Conservation (phyloP, 2,888 invertebrate genomes). For the Apocheima hispidaria region DNA sequence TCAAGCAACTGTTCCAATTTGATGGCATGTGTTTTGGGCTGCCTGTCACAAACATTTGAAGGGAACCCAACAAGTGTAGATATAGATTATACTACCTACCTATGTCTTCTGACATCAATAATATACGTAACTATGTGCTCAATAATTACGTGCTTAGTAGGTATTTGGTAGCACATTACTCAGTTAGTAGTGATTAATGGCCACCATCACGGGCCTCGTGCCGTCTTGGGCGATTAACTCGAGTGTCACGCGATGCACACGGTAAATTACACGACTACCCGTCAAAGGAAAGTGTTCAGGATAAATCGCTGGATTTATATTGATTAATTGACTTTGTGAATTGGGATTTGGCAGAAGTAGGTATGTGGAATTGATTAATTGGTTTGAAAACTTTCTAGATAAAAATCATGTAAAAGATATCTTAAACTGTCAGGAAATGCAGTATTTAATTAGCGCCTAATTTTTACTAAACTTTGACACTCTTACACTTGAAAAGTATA, state of each 20-base stretch:
- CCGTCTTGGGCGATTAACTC: conserved; percentile 50
- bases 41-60: too few relatives aligned
- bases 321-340: conserved; percentile 21
- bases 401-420: too few relatives aligned
- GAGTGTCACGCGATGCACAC: conserved; percentile 47
- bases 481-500: too few relatives aligned
- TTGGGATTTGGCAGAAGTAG: not conserved
- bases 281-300: conserved; percentile 29
- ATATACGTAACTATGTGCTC: not conserved
- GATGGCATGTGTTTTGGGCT: too few relatives aligned
- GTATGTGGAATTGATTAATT: too few relatives aligned
- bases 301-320: conserved; percentile 38
- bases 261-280: conserved; percentile 29
- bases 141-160: conserved; percentile 19
- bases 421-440: too few relatives aligned
- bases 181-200: conserved; percentile 47
- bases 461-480: too few relatives aligned
- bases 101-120: too few relatives aligned
- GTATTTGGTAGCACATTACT: conserved; percentile 21
- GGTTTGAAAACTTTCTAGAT: not conserved
- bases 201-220: conserved; percentile 36
- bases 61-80: too few relatives aligned
- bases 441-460: too few relatives aligned
- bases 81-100: too few relatives aligned
- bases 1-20: too few relatives aligned